Conservation (phyloP, 2,113 vertebrate genomes). For the Onychostoma macrolepis region DNA sequence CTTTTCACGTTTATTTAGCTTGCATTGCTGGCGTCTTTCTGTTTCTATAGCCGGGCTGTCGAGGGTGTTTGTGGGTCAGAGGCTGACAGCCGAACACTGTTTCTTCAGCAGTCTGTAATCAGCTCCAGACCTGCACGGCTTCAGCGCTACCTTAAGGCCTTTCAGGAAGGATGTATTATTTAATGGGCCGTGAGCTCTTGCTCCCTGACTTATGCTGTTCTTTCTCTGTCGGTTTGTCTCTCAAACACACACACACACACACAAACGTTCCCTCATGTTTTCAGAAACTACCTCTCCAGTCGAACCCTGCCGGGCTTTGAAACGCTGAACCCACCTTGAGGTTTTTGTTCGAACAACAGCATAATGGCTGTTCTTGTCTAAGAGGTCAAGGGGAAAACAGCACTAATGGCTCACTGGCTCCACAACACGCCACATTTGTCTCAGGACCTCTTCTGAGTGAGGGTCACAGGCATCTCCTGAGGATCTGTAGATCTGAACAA, state of each 20-base stretch:
- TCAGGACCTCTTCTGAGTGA: slow-evolving; percentile 23
- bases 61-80: slow-evolving; percentile 8
- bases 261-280: not conserved
- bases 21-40: not conserved
- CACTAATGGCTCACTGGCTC: slow-evolving; percentile 49
- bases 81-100: not conserved
- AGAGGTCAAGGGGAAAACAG: slow-evolving; percentile 39
- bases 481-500: slow-evolving; percentile 10
- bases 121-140: not conserved
- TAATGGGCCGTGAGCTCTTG: slow-evolving; percentile 21
- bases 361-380: slow-evolving; percentile 44
- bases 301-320: slow-evolving; percentile 1
- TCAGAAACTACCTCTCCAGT: slow-evolving; percentile 4
- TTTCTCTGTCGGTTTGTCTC: slow-evolving; percentile 16
- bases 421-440: slow-evolving; percentile 42
- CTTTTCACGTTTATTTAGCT: not conserved
- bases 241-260: not conserved
- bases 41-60: not conserved
- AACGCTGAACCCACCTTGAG: slow-evolving; percentile 22
- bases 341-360: not conserved
- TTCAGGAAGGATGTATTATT: slow-evolving; percentile 33
- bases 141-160: slow-evolving; percentile 2
- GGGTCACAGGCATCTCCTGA: slow-evolving; percentile 40
- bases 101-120: slow-evolving; percentile 13
- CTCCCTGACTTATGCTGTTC: slow-evolving; percentile 31